These are phyloP conservation scores for Acanthoscelides obtectus DNA, from an alignment of 2,888 invertebrate species.

Conservation along the genomic window DNA sequence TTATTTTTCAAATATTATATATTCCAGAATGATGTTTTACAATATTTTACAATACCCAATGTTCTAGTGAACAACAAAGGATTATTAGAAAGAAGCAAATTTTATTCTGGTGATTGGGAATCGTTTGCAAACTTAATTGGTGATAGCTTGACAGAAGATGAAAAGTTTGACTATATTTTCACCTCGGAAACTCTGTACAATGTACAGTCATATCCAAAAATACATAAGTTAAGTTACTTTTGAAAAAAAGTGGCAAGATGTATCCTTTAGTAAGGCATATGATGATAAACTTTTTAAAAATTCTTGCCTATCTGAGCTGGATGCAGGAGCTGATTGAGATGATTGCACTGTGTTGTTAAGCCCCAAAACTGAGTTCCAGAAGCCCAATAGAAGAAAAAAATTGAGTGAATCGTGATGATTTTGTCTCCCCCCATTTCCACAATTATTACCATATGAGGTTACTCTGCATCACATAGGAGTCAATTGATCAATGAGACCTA, in stretches of 20 bases:
- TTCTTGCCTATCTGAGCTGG: too few relatives aligned
- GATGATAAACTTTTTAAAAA: neutral
- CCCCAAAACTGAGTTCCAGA: too few relatives aligned
- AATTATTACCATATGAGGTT: too few relatives aligned
- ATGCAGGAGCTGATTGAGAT: too few relatives aligned
- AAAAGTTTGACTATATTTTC: conserved; percentile 77
- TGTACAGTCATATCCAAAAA: conserved; percentile 68
- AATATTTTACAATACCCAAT: conserved; percentile 78
- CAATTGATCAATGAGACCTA: too few relatives aligned
- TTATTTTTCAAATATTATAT: neutral
- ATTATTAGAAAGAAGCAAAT: conserved; percentile 50
- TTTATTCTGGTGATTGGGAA: conserved; percentile 65
- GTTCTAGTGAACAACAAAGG: conserved; percentile 58
- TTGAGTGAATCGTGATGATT: too few relatives aligned
- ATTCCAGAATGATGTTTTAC: conserved; percentile 80
- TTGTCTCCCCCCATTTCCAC: too few relatives aligned
- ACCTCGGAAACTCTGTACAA: conserved; percentile 95
- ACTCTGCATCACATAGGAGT: too few relatives aligned
- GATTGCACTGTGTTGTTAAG: too few relatives aligned
- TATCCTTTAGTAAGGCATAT: conserved; percentile 48
- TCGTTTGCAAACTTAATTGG: conserved; percentile 52
- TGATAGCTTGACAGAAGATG: conserved; percentile 24
- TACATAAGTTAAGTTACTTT: conserved; percentile 60
- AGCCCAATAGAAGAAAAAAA: too few relatives aligned
- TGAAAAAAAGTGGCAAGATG: conserved; percentile 60